These are phyloP conservation scores for Pachydiplax longipennis DNA, from an alignment of 2,888 invertebrate genomes.

Conservation along the genomic window DNA sequence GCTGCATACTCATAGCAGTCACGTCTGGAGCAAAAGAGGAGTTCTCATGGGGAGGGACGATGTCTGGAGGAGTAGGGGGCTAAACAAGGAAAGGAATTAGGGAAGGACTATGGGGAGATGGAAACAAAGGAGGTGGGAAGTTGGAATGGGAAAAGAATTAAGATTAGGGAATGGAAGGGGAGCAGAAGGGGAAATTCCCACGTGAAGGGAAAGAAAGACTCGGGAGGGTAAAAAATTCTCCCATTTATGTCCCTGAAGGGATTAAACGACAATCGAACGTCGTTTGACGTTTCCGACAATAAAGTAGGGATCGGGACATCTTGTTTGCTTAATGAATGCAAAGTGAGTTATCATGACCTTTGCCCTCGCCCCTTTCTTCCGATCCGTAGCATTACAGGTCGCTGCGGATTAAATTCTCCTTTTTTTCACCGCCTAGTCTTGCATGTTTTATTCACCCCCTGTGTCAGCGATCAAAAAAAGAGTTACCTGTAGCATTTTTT, in stretches of 20 bases:
- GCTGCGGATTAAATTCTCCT: background rate
- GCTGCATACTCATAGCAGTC: background rate
- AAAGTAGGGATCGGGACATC: slow-evolving; percentile 40
- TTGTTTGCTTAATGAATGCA: slow-evolving; percentile 42
- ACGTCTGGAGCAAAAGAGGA: background rate
- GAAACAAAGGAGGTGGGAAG: background rate
- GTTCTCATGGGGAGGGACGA: background rate
- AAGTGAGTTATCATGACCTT: slow-evolving; percentile 36
- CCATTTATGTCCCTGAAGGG: slow-evolving; percentile 32
- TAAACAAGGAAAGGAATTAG: background rate
- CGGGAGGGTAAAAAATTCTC: background rate
- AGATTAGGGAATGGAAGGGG: background rate
- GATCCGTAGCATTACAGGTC: background rate
- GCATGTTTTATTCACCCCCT: background rate
- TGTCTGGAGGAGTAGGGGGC: background rate
- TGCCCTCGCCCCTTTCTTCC: background rate
- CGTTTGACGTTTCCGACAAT: slow-evolving; percentile 42
- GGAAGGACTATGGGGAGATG: background rate
- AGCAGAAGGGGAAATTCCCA: background rate
- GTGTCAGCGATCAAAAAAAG: background rate
- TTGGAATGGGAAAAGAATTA: background rate
- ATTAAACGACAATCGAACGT: slow-evolving; percentile 38
- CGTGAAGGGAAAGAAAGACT: background rate
- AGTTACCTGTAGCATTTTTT: background rate
- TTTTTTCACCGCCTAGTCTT: background rate